phyloP scores from a whole-genome alignment of 2,888 invertebrate species.

The Hedychridium roseum region DNA sequence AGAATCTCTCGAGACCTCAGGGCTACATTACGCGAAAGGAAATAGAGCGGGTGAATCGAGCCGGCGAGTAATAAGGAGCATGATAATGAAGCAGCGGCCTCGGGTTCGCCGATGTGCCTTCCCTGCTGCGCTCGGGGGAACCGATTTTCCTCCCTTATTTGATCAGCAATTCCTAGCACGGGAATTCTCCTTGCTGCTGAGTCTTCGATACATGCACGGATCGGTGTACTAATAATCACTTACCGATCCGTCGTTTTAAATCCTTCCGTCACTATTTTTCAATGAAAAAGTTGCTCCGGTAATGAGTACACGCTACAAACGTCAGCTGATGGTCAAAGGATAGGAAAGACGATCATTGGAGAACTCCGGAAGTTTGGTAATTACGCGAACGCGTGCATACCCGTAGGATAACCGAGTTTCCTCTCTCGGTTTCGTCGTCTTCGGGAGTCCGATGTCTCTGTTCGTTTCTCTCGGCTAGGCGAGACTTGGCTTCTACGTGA shows the following conservation, averaged over 20 bases:
- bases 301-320: too few species aligned
- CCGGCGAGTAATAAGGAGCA: not conserved
- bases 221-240: too few species aligned
- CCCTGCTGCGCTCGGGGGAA: not conserved
- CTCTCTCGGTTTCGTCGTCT: too few species aligned
- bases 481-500: constrained; percentile 53
- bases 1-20: not conserved
- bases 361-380: constrained; percentile 39
- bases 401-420: constrained; percentile 15
- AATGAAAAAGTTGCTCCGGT: too few species aligned
- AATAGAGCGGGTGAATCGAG: not conserved
- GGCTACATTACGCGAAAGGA: not conserved
- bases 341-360: not conserved
- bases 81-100: not conserved
- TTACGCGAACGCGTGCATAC: constrained; percentile 37
- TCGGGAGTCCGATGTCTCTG: constrained; percentile 27
- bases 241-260: too few species aligned
- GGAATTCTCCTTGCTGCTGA: too few species aligned
- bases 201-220: too few species aligned
- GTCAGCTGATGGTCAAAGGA: too few species aligned
- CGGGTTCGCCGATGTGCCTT: constrained; percentile 1
- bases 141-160: constrained; percentile 1
- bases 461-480: constrained; percentile 32
- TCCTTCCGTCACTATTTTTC: too few species aligned
- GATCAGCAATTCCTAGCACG: not conserved